Evolutionary conservation across 2,113 vertebrate species (phyloP), one percentile per base, ranked within the genome.

Genomic region (Equus przewalskii): DNA sequence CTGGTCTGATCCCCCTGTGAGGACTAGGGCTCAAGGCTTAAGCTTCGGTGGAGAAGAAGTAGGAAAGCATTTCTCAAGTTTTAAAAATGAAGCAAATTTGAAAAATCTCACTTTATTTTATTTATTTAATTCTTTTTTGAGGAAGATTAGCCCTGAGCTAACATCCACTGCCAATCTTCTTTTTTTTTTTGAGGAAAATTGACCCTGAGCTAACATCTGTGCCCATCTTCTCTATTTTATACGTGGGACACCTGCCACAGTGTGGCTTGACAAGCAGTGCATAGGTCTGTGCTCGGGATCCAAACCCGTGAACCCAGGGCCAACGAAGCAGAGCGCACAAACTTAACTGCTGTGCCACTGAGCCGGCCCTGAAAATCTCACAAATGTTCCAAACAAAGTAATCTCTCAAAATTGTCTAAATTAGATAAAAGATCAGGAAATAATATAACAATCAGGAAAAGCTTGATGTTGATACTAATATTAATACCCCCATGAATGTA

Each of bases 391-490:
- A 84, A 92, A 90, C 5, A 9, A 54, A 60, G 36, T 41, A 60
- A 64, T 58, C 46, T 60, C 46, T 22, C 28, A 9, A 49, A 78
- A 69, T 72, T 87, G 9, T 65, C 46, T 58, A 76, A 88, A 76
- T 79, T 73, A 81, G 33, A 75, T 87, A 16, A 76, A 93, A 75
- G 54, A 56, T 76, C 54, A 69, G 62, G 85, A 90, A 90, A 93
- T 16, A 44, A 82, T 14, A 21, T 11, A 79, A 28, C 15, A 75
- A 58, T 58, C 13, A 30, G 79, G 9, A 76, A 84, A 67, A 21
- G 8, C 18, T 60, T 62, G 51, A 54, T 54, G 22, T 46, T 90
- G 22, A 36, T 64, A 70, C 54, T 73, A 76, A 73, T 75, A 76
- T 24, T 51, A 67, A 46, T 65, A 46, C 79, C 6, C 10, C 9